Evolutionary conservation across 2,888 invertebrate species (phyloP).

Genomic region (Volucella inflata): DNA sequence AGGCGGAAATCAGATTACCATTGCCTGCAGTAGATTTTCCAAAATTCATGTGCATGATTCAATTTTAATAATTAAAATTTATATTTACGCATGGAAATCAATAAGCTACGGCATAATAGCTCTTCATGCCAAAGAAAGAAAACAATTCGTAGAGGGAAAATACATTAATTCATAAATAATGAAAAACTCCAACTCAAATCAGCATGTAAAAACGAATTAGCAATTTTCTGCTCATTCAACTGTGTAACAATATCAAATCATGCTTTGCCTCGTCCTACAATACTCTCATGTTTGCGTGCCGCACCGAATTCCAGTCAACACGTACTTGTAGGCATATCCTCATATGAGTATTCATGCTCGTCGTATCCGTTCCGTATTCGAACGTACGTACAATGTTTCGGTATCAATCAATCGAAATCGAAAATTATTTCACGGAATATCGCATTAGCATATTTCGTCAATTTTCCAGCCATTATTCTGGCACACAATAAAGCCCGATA

Average conservation of each 20-base stretch:
- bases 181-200: constrained; percentile 13
- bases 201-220: constrained; percentile 48
- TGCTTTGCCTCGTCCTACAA: background rate
- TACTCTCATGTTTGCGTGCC: constrained; percentile 3
- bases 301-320: background rate
- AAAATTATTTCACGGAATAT: constrained; percentile 65
- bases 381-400: constrained; percentile 24
- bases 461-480: constrained; percentile 65
- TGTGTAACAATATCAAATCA: constrained; percentile 61
- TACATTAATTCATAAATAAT: constrained; percentile 50
- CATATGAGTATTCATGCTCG: no score
- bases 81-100: no score
- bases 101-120: no score
- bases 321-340: no score
- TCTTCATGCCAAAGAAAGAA: no score
- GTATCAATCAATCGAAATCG: constrained; percentile 67
- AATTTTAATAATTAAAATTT: no score
- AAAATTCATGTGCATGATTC: no score
- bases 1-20: no score
- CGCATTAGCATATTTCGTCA: constrained; percentile 71
- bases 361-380: no score
- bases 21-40: no score
- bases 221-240: constrained; percentile 62
- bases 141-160: background rate
- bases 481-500: constrained; percentile 64